Conservation (phyloP, 2,888 invertebrate species). For the Dyspetes luteomarginatus region DNA sequence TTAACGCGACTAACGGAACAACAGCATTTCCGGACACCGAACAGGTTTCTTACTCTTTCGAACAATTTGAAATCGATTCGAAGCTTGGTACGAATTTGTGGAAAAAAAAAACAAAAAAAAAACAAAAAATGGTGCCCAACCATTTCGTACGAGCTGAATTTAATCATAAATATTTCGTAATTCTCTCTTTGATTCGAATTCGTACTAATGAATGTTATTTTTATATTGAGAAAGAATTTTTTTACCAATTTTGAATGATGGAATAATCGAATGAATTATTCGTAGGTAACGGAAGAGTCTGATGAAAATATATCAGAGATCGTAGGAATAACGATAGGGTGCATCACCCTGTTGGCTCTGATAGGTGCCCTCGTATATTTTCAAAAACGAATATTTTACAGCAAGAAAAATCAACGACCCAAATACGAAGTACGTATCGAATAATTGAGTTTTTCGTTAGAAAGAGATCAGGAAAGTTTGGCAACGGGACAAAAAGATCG, state of each 20-base stretch:
- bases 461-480: too few relatives aligned
- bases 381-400: constrained; percentile 55
- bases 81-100: too few relatives aligned
- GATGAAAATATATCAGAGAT: constrained; percentile 78
- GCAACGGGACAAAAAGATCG: too few relatives aligned
- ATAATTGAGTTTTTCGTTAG: constrained; percentile 19
- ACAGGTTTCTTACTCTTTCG: constrained; percentile 71
- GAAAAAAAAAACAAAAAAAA: background rate
- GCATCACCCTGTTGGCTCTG: constrained; percentile 73
- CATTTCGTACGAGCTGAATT: background rate
- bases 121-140: too few relatives aligned
- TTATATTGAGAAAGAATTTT: background rate
- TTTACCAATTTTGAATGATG: background rate
- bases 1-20: constrained; percentile 79
- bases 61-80: too few relatives aligned
- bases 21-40: constrained; percentile 76
- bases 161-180: constrained; percentile 1
- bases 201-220: background rate
- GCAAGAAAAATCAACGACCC: constrained; percentile 61
- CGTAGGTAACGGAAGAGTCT: constrained; percentile 74
- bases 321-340: constrained; percentile 76
- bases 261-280: constrained; percentile 20
- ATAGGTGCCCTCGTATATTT: constrained; percentile 60
- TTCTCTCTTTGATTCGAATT: background rate
- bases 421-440: constrained; percentile 60